Evolutionary conservation across 2,113 vertebrate genomes (phyloP).

Genomic region (Cyprinus carpio): DNA sequence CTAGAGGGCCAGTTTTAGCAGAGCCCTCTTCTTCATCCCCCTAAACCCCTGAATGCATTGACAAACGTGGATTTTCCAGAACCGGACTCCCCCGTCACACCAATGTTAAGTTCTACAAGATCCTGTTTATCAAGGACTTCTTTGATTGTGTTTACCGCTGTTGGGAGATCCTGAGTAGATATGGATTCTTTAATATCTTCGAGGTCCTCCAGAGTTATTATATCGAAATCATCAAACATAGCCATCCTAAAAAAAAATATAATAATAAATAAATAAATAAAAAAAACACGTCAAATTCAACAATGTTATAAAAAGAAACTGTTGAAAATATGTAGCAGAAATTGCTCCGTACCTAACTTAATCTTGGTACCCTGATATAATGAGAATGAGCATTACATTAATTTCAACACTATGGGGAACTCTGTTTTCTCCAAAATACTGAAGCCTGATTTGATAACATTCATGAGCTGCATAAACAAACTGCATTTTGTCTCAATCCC

Average conservation of each 20-base stretch:
- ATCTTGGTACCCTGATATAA: too few relatives aligned
- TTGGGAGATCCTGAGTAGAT: background rate
- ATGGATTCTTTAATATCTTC: background rate
- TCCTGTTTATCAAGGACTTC: background rate
- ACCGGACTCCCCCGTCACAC: background rate
- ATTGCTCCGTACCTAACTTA: too few relatives aligned
- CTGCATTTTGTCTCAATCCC: too few relatives aligned
- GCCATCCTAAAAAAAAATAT: background rate
- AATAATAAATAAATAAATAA: too few relatives aligned
- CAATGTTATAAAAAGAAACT: background rate
- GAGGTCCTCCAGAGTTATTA: background rate
- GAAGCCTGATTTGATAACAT: too few relatives aligned
- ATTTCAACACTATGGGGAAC: too few relatives aligned
- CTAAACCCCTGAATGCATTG: background rate
- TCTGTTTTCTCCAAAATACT: too few relatives aligned
- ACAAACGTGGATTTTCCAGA: too few relatives aligned
- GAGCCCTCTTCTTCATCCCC: background rate
- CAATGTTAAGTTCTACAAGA: background rate
- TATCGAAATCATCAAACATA: background rate
- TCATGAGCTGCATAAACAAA: background rate
- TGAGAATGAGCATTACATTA: too few relatives aligned
- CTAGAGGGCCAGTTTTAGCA: background rate
- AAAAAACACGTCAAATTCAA: constrained; percentile 41
- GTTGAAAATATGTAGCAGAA: too few relatives aligned
- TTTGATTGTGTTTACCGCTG: background rate